A percentile compares a stretch with the other conserved stretches of the same genome.
phyloP scores from a whole-genome alignment of 1,140 invertebrate genomes.

The Parapsyche elsis region DNA sequence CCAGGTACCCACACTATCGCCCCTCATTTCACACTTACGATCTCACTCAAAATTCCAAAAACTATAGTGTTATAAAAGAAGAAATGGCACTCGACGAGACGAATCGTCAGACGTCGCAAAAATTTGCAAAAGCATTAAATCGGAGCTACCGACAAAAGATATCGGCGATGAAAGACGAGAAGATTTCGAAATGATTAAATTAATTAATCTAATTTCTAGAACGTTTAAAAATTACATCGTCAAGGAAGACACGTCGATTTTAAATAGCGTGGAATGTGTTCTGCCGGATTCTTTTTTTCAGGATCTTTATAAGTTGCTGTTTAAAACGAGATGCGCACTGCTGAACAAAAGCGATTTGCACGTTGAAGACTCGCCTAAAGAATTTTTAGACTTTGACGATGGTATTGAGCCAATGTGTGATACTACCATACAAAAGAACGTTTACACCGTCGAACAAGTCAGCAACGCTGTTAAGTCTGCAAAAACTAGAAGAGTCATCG shows the following conservation, averaged over 20 bases:
- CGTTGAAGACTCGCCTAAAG: neutral
- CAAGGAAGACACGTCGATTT: neutral
- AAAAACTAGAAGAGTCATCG: neutral
- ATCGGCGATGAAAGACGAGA: neutral
- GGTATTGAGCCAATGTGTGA: neutral
- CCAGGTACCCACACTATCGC: constrained; percentile 48
- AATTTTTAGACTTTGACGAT: neutral
- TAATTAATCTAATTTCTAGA: neutral
- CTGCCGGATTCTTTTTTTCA: neutral
- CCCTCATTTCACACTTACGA: constrained; percentile 48
- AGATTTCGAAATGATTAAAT: neutral
- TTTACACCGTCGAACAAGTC: neutral
- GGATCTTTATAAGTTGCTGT: neutral
- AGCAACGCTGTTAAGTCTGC: neutral
- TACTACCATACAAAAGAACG: neutral
- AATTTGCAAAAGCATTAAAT: neutral
- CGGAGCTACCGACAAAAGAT: neutral
- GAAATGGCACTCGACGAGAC: neutral
- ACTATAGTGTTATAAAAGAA: neutral
- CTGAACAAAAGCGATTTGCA: too few species aligned
- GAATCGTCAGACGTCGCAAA: neutral
- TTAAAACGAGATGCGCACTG: neutral
- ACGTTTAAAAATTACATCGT: neutral
- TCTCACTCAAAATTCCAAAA: constrained; percentile 16
- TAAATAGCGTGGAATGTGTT: neutral